Percentiles rank a stretch among this genome's conserved stretches.
Conservation (phyloP, 2,888 invertebrate genomes). For the Prosapia bicincta region DNA sequence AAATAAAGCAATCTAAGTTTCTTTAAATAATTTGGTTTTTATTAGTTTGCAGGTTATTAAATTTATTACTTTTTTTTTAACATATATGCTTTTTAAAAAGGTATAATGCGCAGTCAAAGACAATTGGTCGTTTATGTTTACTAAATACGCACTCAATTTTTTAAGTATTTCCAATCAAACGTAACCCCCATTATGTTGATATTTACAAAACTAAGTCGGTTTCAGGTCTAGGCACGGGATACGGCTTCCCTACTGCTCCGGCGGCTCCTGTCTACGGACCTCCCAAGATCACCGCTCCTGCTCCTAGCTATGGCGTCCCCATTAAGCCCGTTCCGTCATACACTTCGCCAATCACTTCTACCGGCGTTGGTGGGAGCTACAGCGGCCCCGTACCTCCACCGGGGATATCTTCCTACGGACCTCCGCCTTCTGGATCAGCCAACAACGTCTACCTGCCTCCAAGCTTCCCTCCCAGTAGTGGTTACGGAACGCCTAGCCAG, state of each 20-base stretch:
- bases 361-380: background rate
- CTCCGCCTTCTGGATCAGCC: slow-evolving; percentile 22
- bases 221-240: background rate
- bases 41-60: too few species aligned
- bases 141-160: too few species aligned
- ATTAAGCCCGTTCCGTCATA: slow-evolving; percentile 12
- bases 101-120: too few species aligned
- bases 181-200: too few species aligned
- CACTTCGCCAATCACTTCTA: slow-evolving; percentile 13
- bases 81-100: too few species aligned
- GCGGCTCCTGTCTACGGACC: slow-evolving; percentile 16
- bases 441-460: slow-evolving; percentile 5
- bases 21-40: too few species aligned
- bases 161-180: too few species aligned
- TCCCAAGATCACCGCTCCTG: slow-evolving; percentile 7
- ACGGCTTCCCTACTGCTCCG: background rate
- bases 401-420: slow-evolving; percentile 18
- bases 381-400: background rate
- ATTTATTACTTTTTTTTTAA: too few species aligned
- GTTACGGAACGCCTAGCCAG: slow-evolving; percentile 24
- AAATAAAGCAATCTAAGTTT: too few species aligned
- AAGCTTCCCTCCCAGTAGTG: background rate
- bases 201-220: too few species aligned
- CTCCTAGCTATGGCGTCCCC: slow-evolving; percentile 4
- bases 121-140: too few species aligned